Evolutionary conservation across 1,140 invertebrate genomes (phyloP).

Genomic region (Agrypnia vestita): DNA sequence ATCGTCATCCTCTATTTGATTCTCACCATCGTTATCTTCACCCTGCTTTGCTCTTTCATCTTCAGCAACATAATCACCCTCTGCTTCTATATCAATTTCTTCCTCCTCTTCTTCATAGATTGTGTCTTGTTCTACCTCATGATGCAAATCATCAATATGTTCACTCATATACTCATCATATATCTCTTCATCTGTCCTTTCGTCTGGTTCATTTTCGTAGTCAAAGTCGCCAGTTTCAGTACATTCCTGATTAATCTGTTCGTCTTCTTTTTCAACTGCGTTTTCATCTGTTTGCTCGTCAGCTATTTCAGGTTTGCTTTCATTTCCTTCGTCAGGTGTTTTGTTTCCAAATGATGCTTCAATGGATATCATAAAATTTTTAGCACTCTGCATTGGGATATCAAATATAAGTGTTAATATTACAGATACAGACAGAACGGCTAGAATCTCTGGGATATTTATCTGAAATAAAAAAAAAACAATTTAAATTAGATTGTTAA

Average conservation of each 20-base stretch:
- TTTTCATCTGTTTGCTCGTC: constrained; percentile 59
- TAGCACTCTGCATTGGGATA: constrained; percentile 80
- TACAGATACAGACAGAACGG: constrained; percentile 72
- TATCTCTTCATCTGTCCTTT: constrained; percentile 68
- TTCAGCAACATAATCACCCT: constrained; percentile 65
- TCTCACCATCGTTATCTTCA: constrained; percentile 62
- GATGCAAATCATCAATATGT: constrained; percentile 65
- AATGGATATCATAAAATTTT: constrained; percentile 70
- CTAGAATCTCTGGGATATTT: constrained; percentile 66
- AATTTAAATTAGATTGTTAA: too few species aligned
- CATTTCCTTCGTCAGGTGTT: constrained; percentile 60
- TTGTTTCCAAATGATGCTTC: constrained; percentile 56
- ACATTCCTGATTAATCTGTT: constrained; percentile 63
- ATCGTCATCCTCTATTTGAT: constrained; percentile 64
- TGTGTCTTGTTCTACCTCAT: constrained; percentile 68
- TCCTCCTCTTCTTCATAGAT: constrained; percentile 71
- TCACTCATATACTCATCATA: constrained; percentile 63
- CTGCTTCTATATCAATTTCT: constrained; percentile 64
- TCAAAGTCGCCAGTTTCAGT: too few species aligned
- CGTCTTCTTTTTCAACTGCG: constrained; percentile 65
- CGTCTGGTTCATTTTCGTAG: constrained; percentile 59
- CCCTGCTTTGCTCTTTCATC: constrained; percentile 60
- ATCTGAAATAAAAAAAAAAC: constrained; percentile 63
- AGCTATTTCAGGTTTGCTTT: constrained; percentile 54
- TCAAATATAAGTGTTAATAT: constrained; percentile 79